Percentiles rank a stretch among this genome's conserved stretches.
Conservation (phyloP, 2,113 vertebrate species). For the Athene noctua region DNA sequence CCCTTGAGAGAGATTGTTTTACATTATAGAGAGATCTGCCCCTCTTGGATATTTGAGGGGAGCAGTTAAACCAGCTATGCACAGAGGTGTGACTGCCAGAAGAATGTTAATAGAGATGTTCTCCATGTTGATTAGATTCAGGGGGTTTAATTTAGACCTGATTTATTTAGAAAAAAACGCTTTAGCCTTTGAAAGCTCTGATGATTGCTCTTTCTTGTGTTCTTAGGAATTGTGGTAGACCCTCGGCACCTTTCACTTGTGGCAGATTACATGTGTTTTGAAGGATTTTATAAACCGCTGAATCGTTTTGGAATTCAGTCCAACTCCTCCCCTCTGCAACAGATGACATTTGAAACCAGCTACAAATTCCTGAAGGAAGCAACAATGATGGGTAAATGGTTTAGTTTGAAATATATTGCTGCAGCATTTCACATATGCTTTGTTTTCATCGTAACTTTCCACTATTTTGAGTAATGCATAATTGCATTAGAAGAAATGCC, state of each 20-base stretch:
- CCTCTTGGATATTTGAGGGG: not conserved
- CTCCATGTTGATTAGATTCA: not conserved
- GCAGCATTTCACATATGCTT: not conserved
- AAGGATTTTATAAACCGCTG: conserved; percentile 90
- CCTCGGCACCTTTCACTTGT: conserved; percentile 96
- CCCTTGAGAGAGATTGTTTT: not conserved
- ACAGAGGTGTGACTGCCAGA: not conserved
- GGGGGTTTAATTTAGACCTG: not conserved
- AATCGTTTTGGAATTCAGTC: conserved; percentile 90
- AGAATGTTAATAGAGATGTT: not conserved
- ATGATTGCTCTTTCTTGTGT: not conserved
- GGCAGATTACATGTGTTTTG: conserved; percentile 98
- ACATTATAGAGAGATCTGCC: not conserved
- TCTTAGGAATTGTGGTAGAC: conserved; percentile 89
- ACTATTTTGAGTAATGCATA: not conserved
- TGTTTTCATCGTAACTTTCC: not conserved
- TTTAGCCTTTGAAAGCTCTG: not conserved
- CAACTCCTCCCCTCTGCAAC: conserved; percentile 93
- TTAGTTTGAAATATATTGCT: not conserved
- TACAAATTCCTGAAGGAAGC: conserved; percentile 96
- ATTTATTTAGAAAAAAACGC: not conserved
- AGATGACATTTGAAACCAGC: conserved; percentile 98
- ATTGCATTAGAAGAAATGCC: not conserved
- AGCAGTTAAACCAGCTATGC: not conserved
- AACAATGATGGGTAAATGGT: conserved; percentile 81